A percentile compares a stretch with the other conserved stretches of the same genome.
Evolutionary conservation across 2,113 vertebrate species (phyloP).

Genomic region (Cephalopholis sonnerati): DNA sequence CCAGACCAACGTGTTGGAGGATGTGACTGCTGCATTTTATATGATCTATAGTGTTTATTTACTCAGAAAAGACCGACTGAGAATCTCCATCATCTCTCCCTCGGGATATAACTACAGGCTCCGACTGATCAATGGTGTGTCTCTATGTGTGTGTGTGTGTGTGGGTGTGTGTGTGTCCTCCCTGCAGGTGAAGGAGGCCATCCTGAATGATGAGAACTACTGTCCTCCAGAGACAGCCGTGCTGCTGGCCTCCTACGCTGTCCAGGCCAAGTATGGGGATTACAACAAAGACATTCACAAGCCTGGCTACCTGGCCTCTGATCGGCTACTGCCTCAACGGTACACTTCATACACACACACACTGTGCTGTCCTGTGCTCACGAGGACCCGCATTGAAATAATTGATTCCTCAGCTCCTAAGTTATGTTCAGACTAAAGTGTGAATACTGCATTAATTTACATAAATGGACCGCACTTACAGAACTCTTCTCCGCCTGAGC

Average conservation of each 20-base stretch:
- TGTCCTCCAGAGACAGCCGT: conserved; percentile 98
- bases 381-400: background rate
- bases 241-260: conserved; percentile 95
- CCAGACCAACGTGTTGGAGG: too few relatives aligned
- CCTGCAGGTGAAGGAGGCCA: conserved; percentile 96
- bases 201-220: conserved; percentile 98
- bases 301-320: conserved; percentile 92
- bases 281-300: conserved; percentile 93
- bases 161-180: conserved; percentile 26
- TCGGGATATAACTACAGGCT: background rate
- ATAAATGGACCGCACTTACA: background rate
- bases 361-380: background rate
- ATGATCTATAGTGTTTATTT: background rate
- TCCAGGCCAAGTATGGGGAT: conserved; percentile 96
- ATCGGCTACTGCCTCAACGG: conserved; percentile 94
- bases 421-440: background rate
- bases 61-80: background rate
- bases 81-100: background rate
- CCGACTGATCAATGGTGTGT: background rate
- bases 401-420: background rate
- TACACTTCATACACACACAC: conserved; percentile 6
- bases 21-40: background rate
- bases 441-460: background rate
- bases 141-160: conserved; percentile 74
- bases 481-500: background rate